Conservation (phyloP, 2,797 vertebrate species). For the Somateria mollissima region DNA sequence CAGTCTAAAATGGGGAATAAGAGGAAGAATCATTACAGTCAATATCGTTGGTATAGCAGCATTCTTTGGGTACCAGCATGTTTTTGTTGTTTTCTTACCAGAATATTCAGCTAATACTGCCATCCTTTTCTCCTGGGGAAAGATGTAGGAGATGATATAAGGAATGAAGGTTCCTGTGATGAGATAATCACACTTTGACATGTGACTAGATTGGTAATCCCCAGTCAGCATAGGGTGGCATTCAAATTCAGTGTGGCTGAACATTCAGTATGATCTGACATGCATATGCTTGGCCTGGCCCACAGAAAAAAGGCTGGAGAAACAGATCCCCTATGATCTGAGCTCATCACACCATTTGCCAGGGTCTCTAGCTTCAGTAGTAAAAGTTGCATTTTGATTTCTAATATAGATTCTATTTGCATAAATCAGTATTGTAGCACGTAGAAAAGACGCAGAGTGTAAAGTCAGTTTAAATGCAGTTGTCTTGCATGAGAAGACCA, state of each 20-base stretch:
- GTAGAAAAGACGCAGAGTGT: not conserved
- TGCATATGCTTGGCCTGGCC: not conserved
- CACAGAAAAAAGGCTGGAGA: not conserved
- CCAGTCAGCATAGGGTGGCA: not conserved
- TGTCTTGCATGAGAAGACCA: not conserved
- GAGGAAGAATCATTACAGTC: not conserved
- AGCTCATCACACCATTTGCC: not conserved
- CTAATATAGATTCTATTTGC: not conserved
- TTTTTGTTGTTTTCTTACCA: not conserved
- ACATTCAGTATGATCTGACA: not conserved
- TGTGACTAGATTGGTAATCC: not conserved
- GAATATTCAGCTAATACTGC: not conserved
- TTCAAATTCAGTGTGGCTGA: not conserved
- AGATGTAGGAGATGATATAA: not conserved
- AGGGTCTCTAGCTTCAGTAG: not conserved
- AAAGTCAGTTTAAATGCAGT: too few species aligned
- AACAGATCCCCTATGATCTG: not conserved
- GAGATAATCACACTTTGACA: not conserved
- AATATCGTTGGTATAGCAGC: not conserved
- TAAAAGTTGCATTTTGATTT: not conserved
- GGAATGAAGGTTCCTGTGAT: not conserved
- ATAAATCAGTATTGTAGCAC: rapidly evolving
- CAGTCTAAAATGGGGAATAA: not conserved
- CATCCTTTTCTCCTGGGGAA: not conserved
- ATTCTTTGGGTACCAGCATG: not conserved